Evolutionary conservation across 2,113 vertebrate species (phyloP).

Genomic region (Onychorhynchus coronatus): DNA sequence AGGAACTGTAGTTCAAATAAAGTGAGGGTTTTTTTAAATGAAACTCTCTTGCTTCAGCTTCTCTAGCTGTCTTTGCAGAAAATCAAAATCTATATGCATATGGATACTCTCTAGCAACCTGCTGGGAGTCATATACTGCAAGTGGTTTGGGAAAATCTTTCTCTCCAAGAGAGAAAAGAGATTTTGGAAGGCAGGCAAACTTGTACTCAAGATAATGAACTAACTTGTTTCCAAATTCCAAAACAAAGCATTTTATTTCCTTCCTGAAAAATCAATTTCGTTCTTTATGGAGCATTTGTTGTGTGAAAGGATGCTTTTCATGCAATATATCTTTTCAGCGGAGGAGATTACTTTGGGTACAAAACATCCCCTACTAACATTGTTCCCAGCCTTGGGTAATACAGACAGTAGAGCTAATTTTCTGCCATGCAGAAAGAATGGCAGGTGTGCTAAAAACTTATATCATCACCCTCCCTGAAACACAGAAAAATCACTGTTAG

Average conservation of each 20-base stretch:
- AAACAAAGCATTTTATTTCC: slow-evolving; percentile 18
- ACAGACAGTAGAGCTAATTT: slow-evolving; percentile 57
- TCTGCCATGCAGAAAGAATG: slow-evolving; percentile 61
- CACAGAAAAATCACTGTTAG: slow-evolving; percentile 67
- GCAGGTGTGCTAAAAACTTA: slow-evolving; percentile 64
- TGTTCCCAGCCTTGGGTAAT: slow-evolving; percentile 14
- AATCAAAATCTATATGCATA: not conserved
- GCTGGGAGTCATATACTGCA: not conserved
- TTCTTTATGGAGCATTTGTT: slow-evolving; percentile 12
- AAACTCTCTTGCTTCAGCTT: not conserved
- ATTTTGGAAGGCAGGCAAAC: not conserved
- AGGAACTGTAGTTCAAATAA: not conserved
- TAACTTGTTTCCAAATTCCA: slow-evolving; percentile 42
- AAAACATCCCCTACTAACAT: not conserved
- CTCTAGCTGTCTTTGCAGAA: not conserved
- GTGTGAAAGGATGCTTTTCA: not conserved
- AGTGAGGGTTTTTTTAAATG: not conserved
- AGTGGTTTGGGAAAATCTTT: not conserved
- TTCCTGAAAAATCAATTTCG: slow-evolving; percentile 19
- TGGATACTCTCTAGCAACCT: not conserved
- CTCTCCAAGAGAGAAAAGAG: not conserved
- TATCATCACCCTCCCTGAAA: slow-evolving; percentile 64
- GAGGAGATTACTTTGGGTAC: slow-evolving; percentile 15
- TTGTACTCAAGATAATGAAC: not conserved
- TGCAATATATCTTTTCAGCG: slow-evolving; percentile 9